Conservation (phyloP, 2,797 vertebrate species). For the Vireo griseus region DNA sequence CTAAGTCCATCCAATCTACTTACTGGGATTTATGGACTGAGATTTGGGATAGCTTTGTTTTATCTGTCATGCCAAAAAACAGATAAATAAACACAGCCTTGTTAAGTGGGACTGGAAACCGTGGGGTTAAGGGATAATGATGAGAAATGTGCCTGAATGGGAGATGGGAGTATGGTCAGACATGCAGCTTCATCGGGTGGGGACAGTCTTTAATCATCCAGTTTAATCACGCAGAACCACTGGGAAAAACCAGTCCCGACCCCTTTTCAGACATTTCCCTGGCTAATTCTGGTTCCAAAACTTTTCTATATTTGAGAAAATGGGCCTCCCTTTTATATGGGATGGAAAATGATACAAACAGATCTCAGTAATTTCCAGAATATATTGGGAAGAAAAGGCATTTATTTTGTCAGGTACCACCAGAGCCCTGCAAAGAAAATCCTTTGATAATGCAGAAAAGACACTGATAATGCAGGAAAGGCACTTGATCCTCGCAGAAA, state of each 20-base stretch:
- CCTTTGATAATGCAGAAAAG: background rate
- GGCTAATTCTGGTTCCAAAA: background rate
- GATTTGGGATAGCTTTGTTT: background rate
- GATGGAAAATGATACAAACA: background rate
- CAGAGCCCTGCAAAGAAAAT: background rate
- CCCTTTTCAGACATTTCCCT: background rate
- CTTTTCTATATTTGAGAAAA: background rate
- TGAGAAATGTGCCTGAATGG: background rate
- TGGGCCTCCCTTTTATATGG: background rate
- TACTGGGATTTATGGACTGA: background rate
- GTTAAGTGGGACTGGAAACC: background rate
- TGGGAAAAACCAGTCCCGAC: fast-evolving
- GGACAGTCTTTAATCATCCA: fast-evolving
- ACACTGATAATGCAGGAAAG: background rate
- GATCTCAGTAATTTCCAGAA: background rate
- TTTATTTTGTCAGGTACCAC: background rate
- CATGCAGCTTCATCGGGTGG: fast-evolving
- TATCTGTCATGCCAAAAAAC: background rate
- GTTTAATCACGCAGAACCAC: background rate
- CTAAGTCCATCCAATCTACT: background rate
- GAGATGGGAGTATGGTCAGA: background rate
- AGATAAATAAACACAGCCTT: background rate
- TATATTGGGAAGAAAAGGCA: background rate
- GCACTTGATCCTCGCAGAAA: background rate
- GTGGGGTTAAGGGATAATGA: background rate